phyloP scores from a whole-genome alignment of 2,888 invertebrate genomes.

The Cephalotes varians region DNA sequence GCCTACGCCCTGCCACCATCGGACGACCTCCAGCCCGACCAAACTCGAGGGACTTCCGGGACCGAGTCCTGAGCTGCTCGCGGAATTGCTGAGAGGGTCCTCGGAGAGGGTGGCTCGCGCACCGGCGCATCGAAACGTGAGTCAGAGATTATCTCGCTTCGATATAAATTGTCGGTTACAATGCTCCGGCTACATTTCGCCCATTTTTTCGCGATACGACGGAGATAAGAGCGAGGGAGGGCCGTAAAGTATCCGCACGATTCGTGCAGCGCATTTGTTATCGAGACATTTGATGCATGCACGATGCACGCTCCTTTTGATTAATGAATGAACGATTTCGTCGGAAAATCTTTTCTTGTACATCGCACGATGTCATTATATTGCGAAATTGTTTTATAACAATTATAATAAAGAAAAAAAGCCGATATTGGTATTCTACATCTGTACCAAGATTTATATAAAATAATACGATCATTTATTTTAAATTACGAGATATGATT shows the following conservation, averaged over 20 bases:
- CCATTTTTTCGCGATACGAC: conserved; percentile 35
- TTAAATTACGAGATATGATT: neutral
- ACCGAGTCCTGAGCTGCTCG: conserved; percentile 90
- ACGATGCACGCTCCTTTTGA: conserved; percentile 32
- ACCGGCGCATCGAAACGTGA: conserved; percentile 82
- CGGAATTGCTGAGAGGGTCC: conserved; percentile 92
- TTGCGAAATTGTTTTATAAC: too few species aligned
- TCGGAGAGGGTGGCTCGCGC: conserved; percentile 90
- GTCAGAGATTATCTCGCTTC: conserved; percentile 65
- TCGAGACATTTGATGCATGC: conserved; percentile 47
- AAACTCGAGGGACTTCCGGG: conserved; percentile 90
- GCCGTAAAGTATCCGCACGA: conserved; percentile 46
- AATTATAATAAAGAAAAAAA: too few species aligned
- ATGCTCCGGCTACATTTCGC: conserved; percentile 40
- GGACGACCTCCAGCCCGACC: conserved; percentile 93
- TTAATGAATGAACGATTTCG: conserved; percentile 19
- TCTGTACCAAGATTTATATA: neutral
- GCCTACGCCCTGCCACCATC: conserved; percentile 89
- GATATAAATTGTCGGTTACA: conserved; percentile 49
- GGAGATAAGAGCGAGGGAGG: conserved; percentile 41
- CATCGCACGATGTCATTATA: neutral
- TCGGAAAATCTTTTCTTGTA: neutral
- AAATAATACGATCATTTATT: neutral
- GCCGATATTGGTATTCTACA: neutral
- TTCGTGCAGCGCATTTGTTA: conserved; percentile 54